Conservation (phyloP, 2,797 vertebrate genomes). For the Anguilla marmorata region DNA sequence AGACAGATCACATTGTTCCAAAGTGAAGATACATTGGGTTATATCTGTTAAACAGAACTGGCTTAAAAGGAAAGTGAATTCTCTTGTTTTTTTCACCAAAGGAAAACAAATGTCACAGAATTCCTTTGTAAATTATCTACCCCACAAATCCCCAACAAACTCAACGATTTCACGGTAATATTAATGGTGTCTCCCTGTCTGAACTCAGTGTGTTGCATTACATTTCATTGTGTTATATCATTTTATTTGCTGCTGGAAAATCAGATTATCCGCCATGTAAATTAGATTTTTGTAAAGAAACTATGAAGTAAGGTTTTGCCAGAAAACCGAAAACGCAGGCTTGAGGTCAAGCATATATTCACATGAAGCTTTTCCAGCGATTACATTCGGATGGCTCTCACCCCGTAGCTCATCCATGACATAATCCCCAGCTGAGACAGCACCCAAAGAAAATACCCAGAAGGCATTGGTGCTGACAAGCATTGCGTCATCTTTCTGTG, state of each 20-base stretch:
- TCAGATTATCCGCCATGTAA: not conserved
- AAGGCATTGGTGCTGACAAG: not conserved
- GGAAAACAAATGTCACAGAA: not conserved
- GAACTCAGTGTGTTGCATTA: not conserved
- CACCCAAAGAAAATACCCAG: slow-evolving; percentile 15
- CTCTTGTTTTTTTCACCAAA: not conserved
- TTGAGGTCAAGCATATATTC: not conserved
- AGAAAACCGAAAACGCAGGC: not conserved
- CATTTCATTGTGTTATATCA: not conserved
- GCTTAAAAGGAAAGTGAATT: not conserved
- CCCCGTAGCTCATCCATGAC: not conserved
- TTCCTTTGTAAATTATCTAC: not conserved
- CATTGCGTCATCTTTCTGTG: not conserved
- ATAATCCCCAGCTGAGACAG: not conserved
- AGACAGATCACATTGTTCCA: not conserved
- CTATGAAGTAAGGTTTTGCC: not conserved
- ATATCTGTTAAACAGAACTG: not conserved
- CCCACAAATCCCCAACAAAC: not conserved
- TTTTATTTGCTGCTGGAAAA: not conserved
- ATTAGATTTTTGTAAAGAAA: not conserved
- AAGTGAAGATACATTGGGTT: not conserved
- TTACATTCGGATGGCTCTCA: not conserved
- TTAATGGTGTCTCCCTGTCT: not conserved
- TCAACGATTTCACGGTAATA: not conserved
- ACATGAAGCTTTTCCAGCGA: not conserved